Conservation (phyloP, 2,113 vertebrate species). For the Solenodon paradoxus region DNA sequence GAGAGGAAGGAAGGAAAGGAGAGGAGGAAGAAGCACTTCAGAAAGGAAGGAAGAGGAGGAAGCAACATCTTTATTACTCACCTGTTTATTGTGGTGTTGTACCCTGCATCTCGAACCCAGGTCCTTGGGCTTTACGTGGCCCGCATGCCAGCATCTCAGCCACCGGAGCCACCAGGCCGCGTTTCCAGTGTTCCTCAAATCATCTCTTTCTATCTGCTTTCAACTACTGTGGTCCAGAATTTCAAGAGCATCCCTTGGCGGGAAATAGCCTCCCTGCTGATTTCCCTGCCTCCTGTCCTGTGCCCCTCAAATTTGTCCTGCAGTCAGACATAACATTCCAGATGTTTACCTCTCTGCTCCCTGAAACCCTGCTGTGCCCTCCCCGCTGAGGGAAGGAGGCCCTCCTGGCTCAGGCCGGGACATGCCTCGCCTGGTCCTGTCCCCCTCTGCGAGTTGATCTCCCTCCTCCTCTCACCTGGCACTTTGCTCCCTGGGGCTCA, state of each 20-base stretch:
- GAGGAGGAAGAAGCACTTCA: too few relatives aligned
- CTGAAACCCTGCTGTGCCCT: background rate
- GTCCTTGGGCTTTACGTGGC: too few relatives aligned
- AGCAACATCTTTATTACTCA: too few relatives aligned
- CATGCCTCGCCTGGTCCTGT: background rate
- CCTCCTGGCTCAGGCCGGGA: background rate
- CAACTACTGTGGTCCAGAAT: background rate
- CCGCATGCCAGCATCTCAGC: too few relatives aligned
- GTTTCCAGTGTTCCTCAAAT: too few relatives aligned
- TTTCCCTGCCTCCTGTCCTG: background rate
- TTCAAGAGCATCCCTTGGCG: background rate
- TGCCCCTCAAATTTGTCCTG: background rate
- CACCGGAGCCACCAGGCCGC: too few relatives aligned
- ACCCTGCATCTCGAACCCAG: too few relatives aligned
- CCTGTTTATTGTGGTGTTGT: too few relatives aligned
- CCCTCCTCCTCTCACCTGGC: background rate
- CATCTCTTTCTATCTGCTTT: background rate
- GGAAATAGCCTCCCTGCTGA: background rate
- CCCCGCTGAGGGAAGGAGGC: rapidly evolving
- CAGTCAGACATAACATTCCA: background rate
- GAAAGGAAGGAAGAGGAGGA: too few relatives aligned
- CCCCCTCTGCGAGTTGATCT: too few relatives aligned
- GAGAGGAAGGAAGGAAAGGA: too few relatives aligned
- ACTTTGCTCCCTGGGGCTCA: background rate
- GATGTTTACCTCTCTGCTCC: background rate